Base-by-base conservation (phyloP, 1,140 invertebrate species). In the Asbolus verrucosus region DNA sequence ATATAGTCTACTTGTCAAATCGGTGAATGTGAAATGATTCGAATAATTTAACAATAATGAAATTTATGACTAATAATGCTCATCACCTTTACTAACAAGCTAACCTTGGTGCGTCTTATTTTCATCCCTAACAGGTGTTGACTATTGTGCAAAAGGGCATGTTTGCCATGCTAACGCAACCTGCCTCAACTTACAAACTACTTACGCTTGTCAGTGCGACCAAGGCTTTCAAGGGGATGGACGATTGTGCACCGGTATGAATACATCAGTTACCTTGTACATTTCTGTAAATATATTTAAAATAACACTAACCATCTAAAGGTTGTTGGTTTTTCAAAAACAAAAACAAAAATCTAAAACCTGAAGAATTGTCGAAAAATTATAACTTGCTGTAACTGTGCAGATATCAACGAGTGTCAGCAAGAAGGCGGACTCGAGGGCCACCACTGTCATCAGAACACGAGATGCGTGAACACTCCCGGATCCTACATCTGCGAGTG, bases 131-230 rank as follows among this genome's bases (percentile, higher is more conserved):
- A 76, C 83, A 94, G 93, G 91, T 73, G 91, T 92, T 78, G 93
- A 96, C 85, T 95, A 94, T 84, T 96, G 94, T 85, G 89, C 88
- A 70, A 90, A 91, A 83, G 93, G 93, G 59, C 90, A 93, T 82
- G 86, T 87, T 73, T 94, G 93, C 82, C 91, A 94, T 81, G 84
- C 85, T 77, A 94, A 94, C 81, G 92, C 92, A 67, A 91, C 90
- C 60, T 94, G 93, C 84, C 87, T 91, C 81, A 95, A 94, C 83
- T 87, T 94, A 73, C 88, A 90, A 83, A 93, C 92, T 69, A 92
- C 90, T 68, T 94, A 92, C 81, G 88, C 89, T 77, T 95, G 93
- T 84, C 90, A 91, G 78, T 95, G 93, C 82, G 89, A 90, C 82
- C 85, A 86, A 78, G 93, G 93, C 76, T 95, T 91, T 85, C 85